phyloP scores from a whole-genome alignment of 1,140 invertebrate genomes.

The Orussus abietinus region DNA sequence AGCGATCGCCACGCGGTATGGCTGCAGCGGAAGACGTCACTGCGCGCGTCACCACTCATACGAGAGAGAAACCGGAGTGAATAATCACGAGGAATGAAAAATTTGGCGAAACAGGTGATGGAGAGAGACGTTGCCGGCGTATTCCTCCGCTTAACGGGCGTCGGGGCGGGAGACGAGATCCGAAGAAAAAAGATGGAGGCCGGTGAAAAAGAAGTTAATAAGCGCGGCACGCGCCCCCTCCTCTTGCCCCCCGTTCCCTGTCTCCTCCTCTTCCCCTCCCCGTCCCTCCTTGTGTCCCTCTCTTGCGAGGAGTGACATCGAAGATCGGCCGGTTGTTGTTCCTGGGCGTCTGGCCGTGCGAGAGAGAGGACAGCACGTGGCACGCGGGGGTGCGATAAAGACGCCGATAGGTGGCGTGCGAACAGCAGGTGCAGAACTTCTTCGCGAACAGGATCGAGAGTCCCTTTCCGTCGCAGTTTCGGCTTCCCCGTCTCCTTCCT shows the following conservation, averaged over 20 bases:
- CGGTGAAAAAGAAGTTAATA: conserved; percentile 38
- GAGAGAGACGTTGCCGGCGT: conserved; percentile 11
- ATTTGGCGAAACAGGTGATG: conserved; percentile 15
- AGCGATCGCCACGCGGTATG: no score
- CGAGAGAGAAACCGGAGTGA: no score
- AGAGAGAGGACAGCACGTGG: conserved; percentile 11
- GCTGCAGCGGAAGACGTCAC: no score
- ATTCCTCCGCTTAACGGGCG: not conserved
- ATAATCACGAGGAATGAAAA: no score
- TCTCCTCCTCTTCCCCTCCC: conserved; percentile 15
- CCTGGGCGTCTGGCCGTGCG: conserved; percentile 5
- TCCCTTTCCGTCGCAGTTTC: not conserved
- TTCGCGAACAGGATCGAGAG: conserved; percentile 23
- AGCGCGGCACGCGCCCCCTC: conserved; percentile 40
- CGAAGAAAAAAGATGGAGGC: conserved; percentile 15
- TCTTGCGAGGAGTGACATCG: conserved; percentile 30
- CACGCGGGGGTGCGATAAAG: conserved; percentile 3
- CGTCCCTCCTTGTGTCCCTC: conserved; percentile 14
- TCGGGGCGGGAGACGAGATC: conserved; percentile 5
- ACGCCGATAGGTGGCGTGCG: conserved; percentile 37
- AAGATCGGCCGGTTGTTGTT: conserved; percentile 19
- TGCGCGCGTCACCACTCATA: no score
- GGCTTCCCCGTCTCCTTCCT: conserved; percentile 8
- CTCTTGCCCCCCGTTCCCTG: conserved; percentile 12
- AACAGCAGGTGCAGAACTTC: conserved; percentile 48